Percentiles rank a stretch among this genome's conserved stretches.
phyloP scores from a whole-genome alignment of 2,888 invertebrate genomes.

The Drosophila sordidapex region DNA sequence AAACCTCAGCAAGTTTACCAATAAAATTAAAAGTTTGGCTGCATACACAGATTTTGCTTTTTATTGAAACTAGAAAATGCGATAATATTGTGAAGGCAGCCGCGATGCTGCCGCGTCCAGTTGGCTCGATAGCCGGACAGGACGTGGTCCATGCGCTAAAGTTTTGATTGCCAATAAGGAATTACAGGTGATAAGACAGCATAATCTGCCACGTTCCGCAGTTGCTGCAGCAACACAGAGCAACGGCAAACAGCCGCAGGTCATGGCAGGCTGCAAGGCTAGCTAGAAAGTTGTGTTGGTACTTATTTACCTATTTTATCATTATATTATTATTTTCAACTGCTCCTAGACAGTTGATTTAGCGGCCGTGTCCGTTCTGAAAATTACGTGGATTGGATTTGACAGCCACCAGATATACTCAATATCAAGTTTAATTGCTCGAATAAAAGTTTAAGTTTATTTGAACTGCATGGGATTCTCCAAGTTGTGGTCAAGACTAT shows the following conservation, averaged over 20 bases:
- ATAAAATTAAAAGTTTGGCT: conserved; percentile 79
- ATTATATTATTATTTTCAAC: conserved; percentile 31
- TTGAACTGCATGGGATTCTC: background rate
- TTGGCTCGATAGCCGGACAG: conserved; percentile 7
- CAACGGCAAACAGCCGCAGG: conserved; percentile 18
- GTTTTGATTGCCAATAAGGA: conserved; percentile 83
- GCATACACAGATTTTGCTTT: conserved; percentile 73
- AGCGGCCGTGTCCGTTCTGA: background rate
- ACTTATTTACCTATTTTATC: conserved; percentile 39
- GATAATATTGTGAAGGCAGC: conserved; percentile 48
- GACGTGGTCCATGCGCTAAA: conserved; percentile 55
- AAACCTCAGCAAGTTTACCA: conserved; percentile 73
- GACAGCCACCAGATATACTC: background rate
- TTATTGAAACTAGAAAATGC: conserved; percentile 76
- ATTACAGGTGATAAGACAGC: conserved; percentile 83
- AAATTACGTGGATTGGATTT: conserved; percentile 6
- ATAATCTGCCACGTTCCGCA: conserved; percentile 76
- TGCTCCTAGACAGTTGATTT: conserved; percentile 5
- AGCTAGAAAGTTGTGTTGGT: conserved; percentile 25
- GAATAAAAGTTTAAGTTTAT: too few relatives aligned
- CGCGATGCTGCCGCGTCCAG: conserved; percentile 16
- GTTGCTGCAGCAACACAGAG: conserved; percentile 28
- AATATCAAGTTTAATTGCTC: too few relatives aligned
- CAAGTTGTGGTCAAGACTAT: background rate
- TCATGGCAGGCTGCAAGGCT: conserved; percentile 8